Evolutionary conservation across 2,797 vertebrate species (phyloP).

Genomic region (Acanthis flammea): DNA sequence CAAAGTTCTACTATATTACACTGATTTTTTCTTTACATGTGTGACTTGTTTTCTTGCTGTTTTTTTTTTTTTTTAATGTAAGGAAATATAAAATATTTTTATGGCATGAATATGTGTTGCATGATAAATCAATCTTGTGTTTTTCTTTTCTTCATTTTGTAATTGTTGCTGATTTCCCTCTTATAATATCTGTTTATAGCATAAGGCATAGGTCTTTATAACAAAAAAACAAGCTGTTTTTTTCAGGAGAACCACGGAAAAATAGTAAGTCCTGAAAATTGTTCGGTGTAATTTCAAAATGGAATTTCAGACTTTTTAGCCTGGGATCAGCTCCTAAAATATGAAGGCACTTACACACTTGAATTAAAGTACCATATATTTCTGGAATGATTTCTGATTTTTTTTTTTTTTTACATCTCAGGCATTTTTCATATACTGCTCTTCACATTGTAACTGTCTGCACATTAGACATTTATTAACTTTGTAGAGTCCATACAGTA

Average conservation of each 20-base stretch:
- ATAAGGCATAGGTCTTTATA: background rate
- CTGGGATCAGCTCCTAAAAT: background rate
- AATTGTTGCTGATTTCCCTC: background rate
- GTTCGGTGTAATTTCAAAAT: background rate
- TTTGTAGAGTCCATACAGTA: conserved; percentile 36
- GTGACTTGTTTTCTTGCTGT: background rate
- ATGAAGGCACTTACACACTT: background rate
- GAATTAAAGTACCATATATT: background rate
- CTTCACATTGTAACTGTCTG: background rate
- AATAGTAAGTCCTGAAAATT: background rate
- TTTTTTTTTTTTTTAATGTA: background rate
- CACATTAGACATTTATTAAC: conserved; percentile 57
- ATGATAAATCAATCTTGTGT: background rate
- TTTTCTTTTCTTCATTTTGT: background rate
- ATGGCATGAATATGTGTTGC: background rate
- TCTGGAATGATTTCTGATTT: background rate
- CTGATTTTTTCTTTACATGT: background rate
- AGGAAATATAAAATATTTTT: background rate
- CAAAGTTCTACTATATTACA: background rate
- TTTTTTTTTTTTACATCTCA: background rate
- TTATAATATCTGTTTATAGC: background rate
- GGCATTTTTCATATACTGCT: background rate
- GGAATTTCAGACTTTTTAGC: background rate
- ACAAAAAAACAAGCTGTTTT: background rate
- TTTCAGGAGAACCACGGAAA: background rate